A percentile compares a stretch with the other conserved stretches of the same genome.
phyloP scores from a whole-genome alignment of 2,113 vertebrate species.

The Takifugu bimaculatus region DNA sequence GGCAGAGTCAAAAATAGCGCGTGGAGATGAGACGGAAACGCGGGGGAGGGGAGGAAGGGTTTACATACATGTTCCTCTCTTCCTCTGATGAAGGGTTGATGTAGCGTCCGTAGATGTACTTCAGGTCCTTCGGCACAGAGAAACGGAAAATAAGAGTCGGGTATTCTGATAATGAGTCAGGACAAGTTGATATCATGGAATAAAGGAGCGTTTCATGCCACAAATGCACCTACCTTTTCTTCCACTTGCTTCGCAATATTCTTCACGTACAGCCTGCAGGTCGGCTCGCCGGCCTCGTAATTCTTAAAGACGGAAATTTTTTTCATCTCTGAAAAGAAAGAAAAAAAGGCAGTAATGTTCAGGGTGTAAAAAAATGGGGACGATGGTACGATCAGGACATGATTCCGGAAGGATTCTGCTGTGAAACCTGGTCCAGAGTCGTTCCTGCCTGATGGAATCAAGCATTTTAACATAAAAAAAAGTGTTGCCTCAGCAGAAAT shows the following conservation, averaged over 20 bases:
- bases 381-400: too few species aligned
- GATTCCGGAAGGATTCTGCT: too few species aligned
- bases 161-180: background rate
- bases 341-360: background rate
- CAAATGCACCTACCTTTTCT: conserved; percentile 82
- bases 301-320: conserved; percentile 93
- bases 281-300: conserved; percentile 92
- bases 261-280: conserved; percentile 96
- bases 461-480: too few species aligned
- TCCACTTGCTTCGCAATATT: conserved; percentile 94
- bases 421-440: too few species aligned
- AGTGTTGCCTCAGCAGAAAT: too few species aligned
- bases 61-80: conserved; percentile 91
- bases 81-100: conserved; percentile 85
- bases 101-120: conserved; percentile 95
- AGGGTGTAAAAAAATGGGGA: too few species aligned
- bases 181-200: background rate
- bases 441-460: too few species aligned
- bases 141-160: background rate
- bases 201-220: conserved; percentile 17
- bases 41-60: background rate
- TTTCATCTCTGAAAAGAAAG: conserved; percentile 85
- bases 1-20: conserved; percentile 41
- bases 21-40: background rate
- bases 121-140: conserved; percentile 82